Conservation (phyloP, 2,113 vertebrate species). For the Sporophila hypoxantha region DNA sequence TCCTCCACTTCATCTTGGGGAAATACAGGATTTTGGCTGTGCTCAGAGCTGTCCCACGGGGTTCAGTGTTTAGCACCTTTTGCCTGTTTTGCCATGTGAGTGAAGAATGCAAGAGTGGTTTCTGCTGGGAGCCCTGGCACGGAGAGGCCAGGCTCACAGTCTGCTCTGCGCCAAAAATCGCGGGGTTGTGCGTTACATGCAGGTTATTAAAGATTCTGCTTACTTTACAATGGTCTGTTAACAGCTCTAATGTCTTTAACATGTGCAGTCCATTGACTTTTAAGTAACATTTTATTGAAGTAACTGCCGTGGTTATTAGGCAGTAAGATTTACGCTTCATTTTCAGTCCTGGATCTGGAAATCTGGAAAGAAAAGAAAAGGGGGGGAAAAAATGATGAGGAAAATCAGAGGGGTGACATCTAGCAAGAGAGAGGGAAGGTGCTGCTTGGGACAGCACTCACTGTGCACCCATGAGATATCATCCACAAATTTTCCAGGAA, state of each 20-base stretch:
- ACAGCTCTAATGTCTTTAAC: conserved; percentile 81
- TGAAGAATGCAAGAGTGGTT: background rate
- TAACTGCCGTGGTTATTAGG: conserved; percentile 79
- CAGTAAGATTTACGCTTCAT: conserved; percentile 82
- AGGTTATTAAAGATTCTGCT: conserved; percentile 79
- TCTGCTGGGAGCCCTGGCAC: background rate
- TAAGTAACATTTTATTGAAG: conserved; percentile 82
- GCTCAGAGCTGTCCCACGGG: background rate
- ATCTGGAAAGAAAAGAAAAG: background rate
- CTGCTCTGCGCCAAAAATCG: conserved; percentile 25
- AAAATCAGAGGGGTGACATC: conserved; percentile 9
- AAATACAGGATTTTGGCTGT: background rate
- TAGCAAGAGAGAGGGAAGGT: background rate
- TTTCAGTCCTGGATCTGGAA: conserved; percentile 71
- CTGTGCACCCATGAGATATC: accelerated
- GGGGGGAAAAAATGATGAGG: background rate
- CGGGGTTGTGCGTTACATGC: background rate
- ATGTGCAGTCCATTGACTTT: conserved; percentile 81
- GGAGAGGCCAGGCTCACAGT: background rate
- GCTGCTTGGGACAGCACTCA: background rate
- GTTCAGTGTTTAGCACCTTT: background rate
- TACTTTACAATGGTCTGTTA: conserved; percentile 79
- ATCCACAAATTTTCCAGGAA: background rate
- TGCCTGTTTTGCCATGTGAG: background rate
- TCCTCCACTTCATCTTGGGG: background rate